phyloP scores from a whole-genome alignment of 2,888 invertebrate species.

The Notocelia uddmanniana region DNA sequence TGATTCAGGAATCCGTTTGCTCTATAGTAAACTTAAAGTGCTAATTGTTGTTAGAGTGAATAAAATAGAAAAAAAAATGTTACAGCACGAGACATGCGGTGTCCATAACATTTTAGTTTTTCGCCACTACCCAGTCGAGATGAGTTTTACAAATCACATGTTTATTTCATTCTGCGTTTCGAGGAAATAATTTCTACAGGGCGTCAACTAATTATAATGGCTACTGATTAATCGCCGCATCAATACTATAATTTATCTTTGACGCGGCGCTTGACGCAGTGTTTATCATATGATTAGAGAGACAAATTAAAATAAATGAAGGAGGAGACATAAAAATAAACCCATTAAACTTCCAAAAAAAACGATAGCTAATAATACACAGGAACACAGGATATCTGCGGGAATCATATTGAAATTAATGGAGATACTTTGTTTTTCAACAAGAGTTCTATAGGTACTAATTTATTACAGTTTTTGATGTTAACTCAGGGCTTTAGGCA shows the following conservation, averaged over 20 bases:
- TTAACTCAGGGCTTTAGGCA: neutral
- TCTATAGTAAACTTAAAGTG: too few species aligned
- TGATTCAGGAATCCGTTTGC: too few species aligned
- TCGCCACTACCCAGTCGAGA: neutral
- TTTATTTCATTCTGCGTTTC: slow-evolving; percentile 26
- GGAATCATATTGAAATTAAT: neutral
- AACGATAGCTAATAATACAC: neutral
- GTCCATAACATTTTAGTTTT: neutral
- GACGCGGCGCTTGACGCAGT: slow-evolving; percentile 27
- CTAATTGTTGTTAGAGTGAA: too few species aligned
- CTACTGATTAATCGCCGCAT: slow-evolving; percentile 42
- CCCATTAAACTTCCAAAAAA: slow-evolving; percentile 7
- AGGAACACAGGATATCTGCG: too few species aligned
- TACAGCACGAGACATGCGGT: neutral
- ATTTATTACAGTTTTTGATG: neutral
- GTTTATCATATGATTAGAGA: slow-evolving; percentile 39
- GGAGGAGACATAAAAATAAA: slow-evolving; percentile 16
- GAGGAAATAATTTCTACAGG: slow-evolving; percentile 28
- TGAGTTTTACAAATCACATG: slow-evolving; percentile 12
- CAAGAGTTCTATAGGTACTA: neutral
- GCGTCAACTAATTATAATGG: slow-evolving; percentile 40
- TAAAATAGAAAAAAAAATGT: too few species aligned
- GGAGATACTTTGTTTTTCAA: neutral
- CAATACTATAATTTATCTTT: slow-evolving; percentile 45
- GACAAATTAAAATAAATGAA: slow-evolving; percentile 41